Evolutionary conservation across 2,888 invertebrate species (phyloP).

Genomic region (Artemia sinica): DNA sequence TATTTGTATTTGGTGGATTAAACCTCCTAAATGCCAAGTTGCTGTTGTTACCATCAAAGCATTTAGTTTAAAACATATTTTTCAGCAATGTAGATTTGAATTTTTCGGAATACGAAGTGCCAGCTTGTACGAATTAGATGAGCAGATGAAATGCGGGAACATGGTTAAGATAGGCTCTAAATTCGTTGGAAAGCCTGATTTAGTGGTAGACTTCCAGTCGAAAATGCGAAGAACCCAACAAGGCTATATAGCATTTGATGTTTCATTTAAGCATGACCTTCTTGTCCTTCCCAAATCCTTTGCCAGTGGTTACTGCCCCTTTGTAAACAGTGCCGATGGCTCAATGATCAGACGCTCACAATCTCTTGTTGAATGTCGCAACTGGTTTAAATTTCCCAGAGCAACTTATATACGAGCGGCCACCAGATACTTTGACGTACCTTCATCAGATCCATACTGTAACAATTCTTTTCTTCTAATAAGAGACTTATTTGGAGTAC

Average conservation of each 20-base stretch:
- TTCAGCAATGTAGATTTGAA: neutral
- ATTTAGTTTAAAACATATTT: neutral
- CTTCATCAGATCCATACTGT: constrained; percentile 7
- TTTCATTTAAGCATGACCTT: too few species aligned
- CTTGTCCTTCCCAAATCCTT: too few species aligned
- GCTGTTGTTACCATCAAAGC: neutral
- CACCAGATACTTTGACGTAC: neutral
- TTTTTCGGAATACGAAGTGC: neutral
- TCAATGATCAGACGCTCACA: too few species aligned
- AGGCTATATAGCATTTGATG: too few species aligned
- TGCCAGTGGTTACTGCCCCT: too few species aligned
- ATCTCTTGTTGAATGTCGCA: too few species aligned
- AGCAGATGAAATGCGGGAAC: neutral
- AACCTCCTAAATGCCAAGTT: constrained; percentile 1
- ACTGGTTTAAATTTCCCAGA: neutral
- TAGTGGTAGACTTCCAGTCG: neutral
- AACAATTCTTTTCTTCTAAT: neutral
- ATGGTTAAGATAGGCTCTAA: neutral
- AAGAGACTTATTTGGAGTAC: too few species aligned
- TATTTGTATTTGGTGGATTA: neutral
- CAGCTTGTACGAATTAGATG: neutral
- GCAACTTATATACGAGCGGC: neutral
- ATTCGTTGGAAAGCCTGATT: neutral
- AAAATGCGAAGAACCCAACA: too few species aligned
- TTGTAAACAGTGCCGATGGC: too few species aligned